Evolutionary conservation across 1,140 invertebrate species (phyloP), one percentile per base, ranked within the genome.

Genomic region (Branchinecta lynchi): DNA sequence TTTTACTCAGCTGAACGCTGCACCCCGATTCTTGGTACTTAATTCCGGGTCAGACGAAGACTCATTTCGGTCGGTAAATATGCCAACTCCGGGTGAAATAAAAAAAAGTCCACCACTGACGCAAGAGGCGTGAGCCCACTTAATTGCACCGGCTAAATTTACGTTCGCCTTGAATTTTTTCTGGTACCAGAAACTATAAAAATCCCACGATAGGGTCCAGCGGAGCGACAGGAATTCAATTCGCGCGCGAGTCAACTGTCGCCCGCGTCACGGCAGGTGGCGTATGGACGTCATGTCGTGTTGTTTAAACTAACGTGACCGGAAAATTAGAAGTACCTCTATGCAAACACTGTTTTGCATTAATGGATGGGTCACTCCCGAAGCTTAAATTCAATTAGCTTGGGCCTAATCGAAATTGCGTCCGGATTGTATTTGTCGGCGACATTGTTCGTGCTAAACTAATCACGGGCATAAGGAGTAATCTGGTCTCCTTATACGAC

Each of bases 201-300:
- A 60, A 60, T 60, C 51, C 51, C 51, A 60, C 17, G 51, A 60
- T 12, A 32, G 12, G 51, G 51, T 60, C 51, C 51, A 20, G 6
- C 17, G 12, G 17, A 60, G 51, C 51, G 51, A 60, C 17, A 60
- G 51, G 51, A 60, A 60, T 60, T 60, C 51, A 60, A 60, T 60
- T 60, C 51, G 12, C 51, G 51, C 51, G 51, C 51, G 51, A 60
- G 51, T 60, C 51, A 60, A 60, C 51, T 60, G 51, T 60, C 51
- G 51, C 51, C 51, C 51, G 51, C 12, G 51, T 15, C 51, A 3
- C 51, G 51, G 51, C 51, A 60, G 51, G 51, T 60, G 51, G 51
- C 51, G 51, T 60, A 15, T 6, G 51, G 51, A 60, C 51, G 51
- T 60, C 51, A 60, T 60, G 51, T 60, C 17, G 51, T 15, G 51